A percentile compares a stretch with the other conserved stretches of the same genome.
Evolutionary conservation across 2,888 invertebrate species (phyloP).

Genomic region (Ariolimax columbianus): DNA sequence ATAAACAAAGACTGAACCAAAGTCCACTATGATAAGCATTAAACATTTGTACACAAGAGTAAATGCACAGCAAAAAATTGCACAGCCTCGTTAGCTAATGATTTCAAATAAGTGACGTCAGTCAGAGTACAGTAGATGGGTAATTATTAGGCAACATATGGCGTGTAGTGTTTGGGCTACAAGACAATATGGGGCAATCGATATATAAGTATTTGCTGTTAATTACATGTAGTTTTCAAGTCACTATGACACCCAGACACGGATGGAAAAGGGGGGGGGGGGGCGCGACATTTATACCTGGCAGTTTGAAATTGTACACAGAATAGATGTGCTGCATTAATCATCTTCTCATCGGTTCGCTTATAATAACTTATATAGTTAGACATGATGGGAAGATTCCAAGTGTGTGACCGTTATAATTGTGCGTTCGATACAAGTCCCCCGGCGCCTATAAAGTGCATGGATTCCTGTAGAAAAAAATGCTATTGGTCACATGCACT

Average conservation of each 20-base stretch:
- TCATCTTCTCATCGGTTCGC: too few relatives aligned
- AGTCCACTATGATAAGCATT: not conserved
- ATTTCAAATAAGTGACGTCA: not conserved
- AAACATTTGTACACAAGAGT: not conserved
- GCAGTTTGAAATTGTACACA: too few relatives aligned
- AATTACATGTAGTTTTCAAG: not conserved
- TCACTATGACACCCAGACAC: not conserved
- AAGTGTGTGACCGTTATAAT: too few relatives aligned
- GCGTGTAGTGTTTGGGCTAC: not conserved
- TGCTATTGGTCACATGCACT: too few relatives aligned
- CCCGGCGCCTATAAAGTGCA: too few relatives aligned
- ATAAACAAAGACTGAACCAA: not conserved
- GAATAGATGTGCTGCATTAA: too few relatives aligned
- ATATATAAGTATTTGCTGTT: not conserved
- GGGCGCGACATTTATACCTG: too few relatives aligned
- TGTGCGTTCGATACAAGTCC: too few relatives aligned
- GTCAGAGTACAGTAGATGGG: not conserved
- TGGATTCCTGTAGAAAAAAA: too few relatives aligned
- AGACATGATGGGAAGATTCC: too few relatives aligned
- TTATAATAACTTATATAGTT: too few relatives aligned
- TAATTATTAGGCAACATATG: slow-evolving; percentile 11
- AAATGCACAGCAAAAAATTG: not conserved
- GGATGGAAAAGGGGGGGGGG: too few relatives aligned
- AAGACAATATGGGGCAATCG: slow-evolving; percentile 1
- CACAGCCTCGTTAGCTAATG: not conserved